Evolutionary conservation across 92 coral and sea anemone genomes (phyloP), one percentile per base, ranked within the genome.

Genomic region (Umimayanthus chanpuru): DNA sequence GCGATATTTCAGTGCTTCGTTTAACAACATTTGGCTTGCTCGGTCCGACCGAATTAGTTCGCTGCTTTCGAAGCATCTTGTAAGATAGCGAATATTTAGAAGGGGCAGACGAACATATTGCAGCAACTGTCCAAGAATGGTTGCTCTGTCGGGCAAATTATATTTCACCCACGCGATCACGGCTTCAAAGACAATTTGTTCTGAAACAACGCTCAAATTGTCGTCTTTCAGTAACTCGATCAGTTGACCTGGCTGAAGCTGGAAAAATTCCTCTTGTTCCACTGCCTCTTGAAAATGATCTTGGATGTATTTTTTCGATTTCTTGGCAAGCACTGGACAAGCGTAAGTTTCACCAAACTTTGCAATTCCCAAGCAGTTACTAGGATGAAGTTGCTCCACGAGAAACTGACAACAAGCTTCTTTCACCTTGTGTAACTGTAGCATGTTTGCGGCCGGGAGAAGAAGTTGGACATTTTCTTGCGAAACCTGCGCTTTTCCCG

Each of bases 391-490:
- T 82, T 95, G 97, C 21, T 94, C 90, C 80, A 89, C 89, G 1
- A 95, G 92, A 82, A 95, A 95, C 80, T 90, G 93, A 50, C 95
- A 94, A 84, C 98, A 95, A 36, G 96, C 94, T 77, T 95, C 98
- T 86, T 95, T 94, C 32, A 95, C 96, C 44, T 93, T 94, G 88
- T 89, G 86, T 26, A 95, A 89, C 86, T 95, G 96, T 43, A 95
- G 97, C 97, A 95, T 92, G 81, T 95, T 94, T 1, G 98, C 98
- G n/a, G 98, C 98, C 79, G 98, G 98, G n/a, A 95, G 92, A 20
- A 95, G 87, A 80, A 94, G 88, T 76, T 95, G 98, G 15, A 95
- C 98, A 67, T 95, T 95, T 43, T 92, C 94, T 71, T 92, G 96
- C 15, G 95, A 94, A 18, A 95, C 96, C n/a, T 89, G 90, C 41